These are phyloP conservation scores for Drosophila saltans DNA, from an alignment of 1,140 invertebrate genomes.

Conservation along the genomic window DNA sequence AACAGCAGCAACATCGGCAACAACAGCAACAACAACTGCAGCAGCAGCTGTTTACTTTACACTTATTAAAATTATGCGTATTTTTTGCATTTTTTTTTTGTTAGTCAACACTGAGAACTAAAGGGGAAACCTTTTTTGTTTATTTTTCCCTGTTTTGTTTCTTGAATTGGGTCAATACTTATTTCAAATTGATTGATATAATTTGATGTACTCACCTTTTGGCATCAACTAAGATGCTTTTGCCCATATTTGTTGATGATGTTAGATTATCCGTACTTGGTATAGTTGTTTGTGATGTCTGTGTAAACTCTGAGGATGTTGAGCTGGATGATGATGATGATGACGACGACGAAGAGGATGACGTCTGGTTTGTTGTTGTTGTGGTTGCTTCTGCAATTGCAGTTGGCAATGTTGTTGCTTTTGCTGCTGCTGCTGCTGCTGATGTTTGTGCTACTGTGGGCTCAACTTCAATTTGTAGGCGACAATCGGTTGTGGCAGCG, in stretches of 20 bases:
- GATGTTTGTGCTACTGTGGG: constrained; percentile 31
- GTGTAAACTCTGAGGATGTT: constrained; percentile 72
- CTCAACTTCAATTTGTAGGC: constrained; percentile 71
- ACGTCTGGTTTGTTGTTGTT: constrained; percentile 25
- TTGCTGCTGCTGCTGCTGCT: constrained; percentile 20
- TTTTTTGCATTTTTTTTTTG: constrained; percentile 26
- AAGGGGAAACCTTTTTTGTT: background rate
- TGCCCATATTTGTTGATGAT: constrained; percentile 69
- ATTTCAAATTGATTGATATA: constrained; percentile 29
- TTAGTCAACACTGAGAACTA: constrained; percentile 3
- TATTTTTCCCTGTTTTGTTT: background rate
- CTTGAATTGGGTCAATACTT: constrained; percentile 7
- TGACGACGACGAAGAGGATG: constrained; percentile 29
- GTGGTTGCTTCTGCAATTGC: constrained; percentile 38
- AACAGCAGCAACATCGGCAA: background rate
- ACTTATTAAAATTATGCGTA: constrained; percentile 26
- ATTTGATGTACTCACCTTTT: constrained; percentile 64
- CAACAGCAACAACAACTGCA: background rate
- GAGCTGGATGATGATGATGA: constrained; percentile 52
- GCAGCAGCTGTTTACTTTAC: constrained; percentile 18
- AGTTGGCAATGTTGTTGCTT: constrained; percentile 33
- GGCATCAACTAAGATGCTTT: constrained; percentile 76
- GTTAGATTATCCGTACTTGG: constrained; percentile 79
- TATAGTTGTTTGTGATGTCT: constrained; percentile 75
- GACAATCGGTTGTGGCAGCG: constrained; percentile 53